phyloP scores from a whole-genome alignment of 1,140 invertebrate genomes.

The Heliothis subflexa region DNA sequence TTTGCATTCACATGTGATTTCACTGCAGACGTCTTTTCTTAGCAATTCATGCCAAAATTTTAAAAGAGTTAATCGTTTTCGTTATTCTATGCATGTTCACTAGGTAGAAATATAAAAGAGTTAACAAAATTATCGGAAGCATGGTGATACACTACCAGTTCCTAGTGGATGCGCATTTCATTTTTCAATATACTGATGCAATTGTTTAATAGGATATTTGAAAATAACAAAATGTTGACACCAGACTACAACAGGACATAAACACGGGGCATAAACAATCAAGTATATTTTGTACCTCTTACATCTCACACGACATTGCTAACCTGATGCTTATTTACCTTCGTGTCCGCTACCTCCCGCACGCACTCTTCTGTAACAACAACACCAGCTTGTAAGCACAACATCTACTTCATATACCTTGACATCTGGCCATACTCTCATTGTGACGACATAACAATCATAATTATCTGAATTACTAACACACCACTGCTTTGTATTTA shows the following conservation, averaged over 20 bases:
- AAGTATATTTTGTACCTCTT: conserved; percentile 24
- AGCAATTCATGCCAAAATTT: conserved; percentile 77
- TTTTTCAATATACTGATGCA: conserved; percentile 59
- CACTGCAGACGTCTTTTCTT: conserved; percentile 81
- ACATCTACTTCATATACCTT: conserved; percentile 10
- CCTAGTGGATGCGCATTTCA: conserved; percentile 82
- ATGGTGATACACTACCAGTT: conserved; percentile 57
- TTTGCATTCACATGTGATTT: conserved; percentile 86
- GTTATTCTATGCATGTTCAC: conserved; percentile 69
- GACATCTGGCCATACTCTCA: conserved; percentile 1
- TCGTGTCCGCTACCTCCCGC: neutral
- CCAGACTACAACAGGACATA: conserved; percentile 37
- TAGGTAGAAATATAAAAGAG: conserved; percentile 54
- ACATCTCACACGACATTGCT: conserved; percentile 41
- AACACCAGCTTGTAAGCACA: conserved; percentile 17
- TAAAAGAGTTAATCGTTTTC: conserved; percentile 50
- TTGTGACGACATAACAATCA: neutral
- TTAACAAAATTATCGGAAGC: conserved; percentile 60
- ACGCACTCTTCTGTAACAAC: conserved; percentile 1
- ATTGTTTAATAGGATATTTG: conserved; percentile 35
- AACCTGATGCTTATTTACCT: conserved; percentile 12
- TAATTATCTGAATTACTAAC: conserved; percentile 40
- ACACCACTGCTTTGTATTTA: conserved; percentile 65
- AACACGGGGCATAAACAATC: conserved; percentile 36
- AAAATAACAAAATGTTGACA: conserved; percentile 25